Conservation (phyloP, 2,113 vertebrate species). For the Todiramphus saurophagus region DNA sequence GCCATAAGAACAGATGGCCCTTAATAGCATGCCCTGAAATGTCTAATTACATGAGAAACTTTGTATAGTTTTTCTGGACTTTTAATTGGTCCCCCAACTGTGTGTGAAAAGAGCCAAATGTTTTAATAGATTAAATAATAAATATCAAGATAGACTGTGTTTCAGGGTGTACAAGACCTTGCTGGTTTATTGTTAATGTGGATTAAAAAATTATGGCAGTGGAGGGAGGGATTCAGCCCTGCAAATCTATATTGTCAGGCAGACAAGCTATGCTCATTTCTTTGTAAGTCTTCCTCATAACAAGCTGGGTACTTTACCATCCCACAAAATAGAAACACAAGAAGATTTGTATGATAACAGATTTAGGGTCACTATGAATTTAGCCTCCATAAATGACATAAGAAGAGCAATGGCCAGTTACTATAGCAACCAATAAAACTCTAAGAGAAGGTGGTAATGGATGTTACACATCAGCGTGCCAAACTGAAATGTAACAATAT, state of each 20-base stretch:
- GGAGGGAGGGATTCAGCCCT: neutral
- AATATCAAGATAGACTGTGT: slow-evolving; percentile 22
- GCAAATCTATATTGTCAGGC: neutral
- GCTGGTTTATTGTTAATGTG: neutral
- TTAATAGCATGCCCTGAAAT: slow-evolving; percentile 30
- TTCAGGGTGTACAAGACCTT: neutral
- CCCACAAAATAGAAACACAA: neutral
- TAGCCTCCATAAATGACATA: neutral
- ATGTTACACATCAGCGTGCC: neutral
- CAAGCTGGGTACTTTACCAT: neutral
- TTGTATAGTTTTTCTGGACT: neutral
- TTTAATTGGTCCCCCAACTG: slow-evolving; percentile 49
- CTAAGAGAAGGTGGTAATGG: neutral
- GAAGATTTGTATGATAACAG: neutral
- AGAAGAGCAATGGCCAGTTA: neutral
- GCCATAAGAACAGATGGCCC: slow-evolving; percentile 51
- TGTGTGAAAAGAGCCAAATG: neutral
- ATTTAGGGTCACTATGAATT: neutral
- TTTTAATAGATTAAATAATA: slow-evolving; percentile 50
- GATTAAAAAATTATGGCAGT: neutral
- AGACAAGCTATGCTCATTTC: neutral
- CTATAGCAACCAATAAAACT: slow-evolving; percentile 20
- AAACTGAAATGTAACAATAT: neutral
- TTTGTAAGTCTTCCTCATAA: neutral
- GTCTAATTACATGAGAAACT: slow-evolving; percentile 26